These are phyloP conservation scores for Chouioia cunea DNA, from an alignment of 2,888 invertebrate species.

Conservation along the genomic window DNA sequence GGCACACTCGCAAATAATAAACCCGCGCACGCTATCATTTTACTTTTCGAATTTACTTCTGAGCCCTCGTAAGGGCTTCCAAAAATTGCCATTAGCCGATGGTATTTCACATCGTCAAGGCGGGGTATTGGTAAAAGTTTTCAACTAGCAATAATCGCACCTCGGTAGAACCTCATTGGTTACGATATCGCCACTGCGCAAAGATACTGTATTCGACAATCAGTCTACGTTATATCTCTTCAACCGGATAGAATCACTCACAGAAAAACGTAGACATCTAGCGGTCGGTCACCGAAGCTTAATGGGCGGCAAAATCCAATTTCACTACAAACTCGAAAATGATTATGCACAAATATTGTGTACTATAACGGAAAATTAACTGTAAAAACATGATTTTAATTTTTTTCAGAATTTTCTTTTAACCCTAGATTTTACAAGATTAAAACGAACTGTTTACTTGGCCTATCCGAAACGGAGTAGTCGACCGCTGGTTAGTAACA, in stretches of 20 bases:
- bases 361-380: too few species aligned
- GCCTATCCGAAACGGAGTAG: too few species aligned
- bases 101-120: slow-evolving; percentile 85
- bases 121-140: slow-evolving; percentile 94
- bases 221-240: neutral
- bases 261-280: slow-evolving; percentile 19
- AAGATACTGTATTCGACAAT: slow-evolving; percentile 71
- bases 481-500: too few species aligned
- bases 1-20: too few species aligned
- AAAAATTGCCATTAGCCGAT: slow-evolving; percentile 86
- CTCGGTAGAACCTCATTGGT: slow-evolving; percentile 90
- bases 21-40: too few species aligned
- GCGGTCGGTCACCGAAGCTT: neutral
- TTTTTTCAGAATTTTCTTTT: too few species aligned
- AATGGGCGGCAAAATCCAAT: neutral
- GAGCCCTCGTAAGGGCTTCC: slow-evolving; percentile 66
- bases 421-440: too few species aligned
- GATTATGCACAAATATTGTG: too few species aligned
- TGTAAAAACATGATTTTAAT: too few species aligned
- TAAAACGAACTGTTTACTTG: too few species aligned
- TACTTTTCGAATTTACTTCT: slow-evolving; percentile 1
- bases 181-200: slow-evolving; percentile 94
- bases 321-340: too few species aligned
- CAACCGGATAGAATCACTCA: neutral
- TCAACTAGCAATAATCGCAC: slow-evolving; percentile 93